These are phyloP conservation scores for Meganola albula DNA, from an alignment of 2,888 invertebrate species.

Conservation along the genomic window DNA sequence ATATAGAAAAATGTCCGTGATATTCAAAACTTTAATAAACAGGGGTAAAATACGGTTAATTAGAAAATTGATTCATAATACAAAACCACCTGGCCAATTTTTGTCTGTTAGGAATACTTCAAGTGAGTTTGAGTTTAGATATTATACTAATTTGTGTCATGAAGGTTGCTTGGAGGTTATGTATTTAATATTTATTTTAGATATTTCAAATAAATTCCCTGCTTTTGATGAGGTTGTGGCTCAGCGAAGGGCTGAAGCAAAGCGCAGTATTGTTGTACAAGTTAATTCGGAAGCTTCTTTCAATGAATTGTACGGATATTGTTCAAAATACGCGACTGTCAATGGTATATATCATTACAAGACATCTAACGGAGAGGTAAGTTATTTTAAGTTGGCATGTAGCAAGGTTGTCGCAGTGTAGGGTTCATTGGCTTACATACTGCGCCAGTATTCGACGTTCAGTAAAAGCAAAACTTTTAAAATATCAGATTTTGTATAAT, in stretches of 20 bases:
- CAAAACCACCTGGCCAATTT: conserved; percentile 44
- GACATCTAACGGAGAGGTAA: conserved; percentile 65
- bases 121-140: conserved; percentile 37
- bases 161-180: conserved; percentile 57
- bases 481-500: too few species aligned
- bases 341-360: conserved; percentile 82
- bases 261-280: conserved; percentile 84
- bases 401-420: too few species aligned
- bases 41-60: conserved; percentile 46
- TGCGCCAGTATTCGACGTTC: too few species aligned
- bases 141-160: conserved; percentile 17
- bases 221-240: conserved; percentile 79
- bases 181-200: conserved; percentile 49
- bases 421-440: too few species aligned
- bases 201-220: conserved; percentile 46
- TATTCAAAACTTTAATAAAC: conserved; percentile 53
- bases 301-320: conserved; percentile 82
- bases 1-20: conserved; percentile 55
- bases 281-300: conserved; percentile 84
- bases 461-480: too few species aligned
- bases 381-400: too few species aligned
- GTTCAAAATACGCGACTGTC: conserved; percentile 81
- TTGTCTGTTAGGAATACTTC: conserved; percentile 45
- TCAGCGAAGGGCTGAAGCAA: conserved; percentile 80
- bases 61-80: conserved; percentile 41